Conservation (phyloP, 2,797 vertebrate species). For the Avahi laniger region DNA sequence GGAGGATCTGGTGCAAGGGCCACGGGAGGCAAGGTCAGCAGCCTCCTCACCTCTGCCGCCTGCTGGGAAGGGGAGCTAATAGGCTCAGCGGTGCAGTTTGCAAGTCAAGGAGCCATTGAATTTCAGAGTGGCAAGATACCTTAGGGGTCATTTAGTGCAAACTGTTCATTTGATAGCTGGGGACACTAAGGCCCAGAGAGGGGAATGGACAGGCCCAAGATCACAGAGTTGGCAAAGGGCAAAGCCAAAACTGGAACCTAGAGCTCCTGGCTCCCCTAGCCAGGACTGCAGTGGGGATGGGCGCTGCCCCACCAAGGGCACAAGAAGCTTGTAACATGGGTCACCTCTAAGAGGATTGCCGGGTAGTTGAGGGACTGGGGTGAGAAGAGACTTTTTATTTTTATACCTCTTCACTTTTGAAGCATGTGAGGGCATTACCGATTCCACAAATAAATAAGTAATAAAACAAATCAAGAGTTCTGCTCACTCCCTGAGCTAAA, state of each 20-base stretch:
- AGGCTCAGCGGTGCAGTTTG: neutral
- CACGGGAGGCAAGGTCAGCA: neutral
- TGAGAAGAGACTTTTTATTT: neutral
- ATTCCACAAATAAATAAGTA: neutral
- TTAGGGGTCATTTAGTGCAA: neutral
- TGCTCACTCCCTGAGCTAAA: neutral
- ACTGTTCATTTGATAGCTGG: neutral
- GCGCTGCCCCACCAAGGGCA: neutral
- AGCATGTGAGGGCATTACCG: neutral
- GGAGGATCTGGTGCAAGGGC: neutral
- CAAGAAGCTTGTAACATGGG: neutral
- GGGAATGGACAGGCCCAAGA: neutral
- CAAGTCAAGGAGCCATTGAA: neutral
- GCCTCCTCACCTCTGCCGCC: neutral
- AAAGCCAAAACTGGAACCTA: neutral
- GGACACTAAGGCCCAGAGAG: neutral
- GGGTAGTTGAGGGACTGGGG: neutral
- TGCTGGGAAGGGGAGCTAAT: neutral
- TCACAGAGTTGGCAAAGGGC: neutral
- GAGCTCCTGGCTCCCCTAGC: neutral
- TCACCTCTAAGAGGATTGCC: neutral
- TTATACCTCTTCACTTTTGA: neutral
- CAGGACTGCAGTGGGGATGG: too few relatives aligned
- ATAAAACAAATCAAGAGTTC: neutral
- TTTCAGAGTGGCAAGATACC: conserved; percentile 25